Evolutionary conservation across 2,113 vertebrate species (phyloP).

Genomic region (Meles meles): DNA sequence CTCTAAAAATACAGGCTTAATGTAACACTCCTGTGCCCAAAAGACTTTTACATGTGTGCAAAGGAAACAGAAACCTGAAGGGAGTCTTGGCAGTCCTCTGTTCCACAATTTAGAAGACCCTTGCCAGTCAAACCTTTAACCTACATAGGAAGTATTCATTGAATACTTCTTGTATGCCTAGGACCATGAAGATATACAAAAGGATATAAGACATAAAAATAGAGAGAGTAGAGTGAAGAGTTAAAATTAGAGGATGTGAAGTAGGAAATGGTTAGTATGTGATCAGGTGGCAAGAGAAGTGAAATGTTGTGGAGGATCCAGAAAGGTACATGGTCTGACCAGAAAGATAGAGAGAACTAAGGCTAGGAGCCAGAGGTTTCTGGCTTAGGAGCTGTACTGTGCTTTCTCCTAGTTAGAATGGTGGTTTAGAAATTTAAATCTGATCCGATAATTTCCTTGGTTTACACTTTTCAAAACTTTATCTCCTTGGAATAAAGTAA

Average conservation of each 20-base stretch:
- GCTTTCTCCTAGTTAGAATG: background rate
- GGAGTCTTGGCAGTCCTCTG: background rate
- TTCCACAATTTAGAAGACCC: background rate
- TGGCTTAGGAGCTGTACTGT: background rate
- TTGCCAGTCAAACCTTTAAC: background rate
- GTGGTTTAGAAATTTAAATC: constrained; percentile 14
- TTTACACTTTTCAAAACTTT: background rate
- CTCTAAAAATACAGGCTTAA: background rate
- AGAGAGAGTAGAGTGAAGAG: background rate
- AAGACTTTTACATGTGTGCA: background rate
- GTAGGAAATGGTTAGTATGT: background rate
- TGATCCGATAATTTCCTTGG: background rate
- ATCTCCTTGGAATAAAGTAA: background rate
- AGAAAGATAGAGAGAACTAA: background rate
- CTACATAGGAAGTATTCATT: background rate
- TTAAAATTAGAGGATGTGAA: background rate
- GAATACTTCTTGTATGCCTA: background rate
- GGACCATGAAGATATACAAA: background rate
- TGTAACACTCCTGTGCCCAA: background rate
- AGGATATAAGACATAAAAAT: background rate
- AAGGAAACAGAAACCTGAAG: background rate
- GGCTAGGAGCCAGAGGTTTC: background rate
- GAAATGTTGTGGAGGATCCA: background rate
- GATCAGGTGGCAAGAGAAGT: background rate
- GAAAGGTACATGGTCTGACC: background rate